These are phyloP conservation scores for Scophthalmus maximus DNA, from an alignment of 2,113 vertebrate species.

Conservation along the genomic window DNA sequence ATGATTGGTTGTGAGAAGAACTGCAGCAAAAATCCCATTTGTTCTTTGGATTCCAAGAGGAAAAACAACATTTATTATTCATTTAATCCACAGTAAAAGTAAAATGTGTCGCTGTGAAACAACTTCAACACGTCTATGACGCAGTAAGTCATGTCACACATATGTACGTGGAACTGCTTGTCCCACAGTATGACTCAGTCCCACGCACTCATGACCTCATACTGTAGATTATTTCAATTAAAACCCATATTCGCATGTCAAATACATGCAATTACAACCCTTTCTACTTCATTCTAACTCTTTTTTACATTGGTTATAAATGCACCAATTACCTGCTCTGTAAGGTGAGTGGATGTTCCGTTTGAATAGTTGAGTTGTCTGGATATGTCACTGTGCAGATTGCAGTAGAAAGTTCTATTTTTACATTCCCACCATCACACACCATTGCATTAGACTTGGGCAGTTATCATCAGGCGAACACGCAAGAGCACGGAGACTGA, in stretches of 20 bases:
- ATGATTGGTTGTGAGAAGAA: no score
- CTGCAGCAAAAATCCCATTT: no score
- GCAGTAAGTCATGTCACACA: no score
- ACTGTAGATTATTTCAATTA: neutral
- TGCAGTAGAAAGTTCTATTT: neutral
- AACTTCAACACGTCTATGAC: no score
- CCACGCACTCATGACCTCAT: neutral
- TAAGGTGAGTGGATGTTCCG: neutral
- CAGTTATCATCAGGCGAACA: no score
- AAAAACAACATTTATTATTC: no score
- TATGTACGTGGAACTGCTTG: no score
- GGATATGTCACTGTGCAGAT: neutral
- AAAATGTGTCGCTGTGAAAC: no score
- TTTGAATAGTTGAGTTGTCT: neutral
- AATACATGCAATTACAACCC: neutral
- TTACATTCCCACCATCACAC: neutral
- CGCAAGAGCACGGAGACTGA: no score
- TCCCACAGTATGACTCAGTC: neutral
- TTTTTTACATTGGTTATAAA: constrained; percentile 16
- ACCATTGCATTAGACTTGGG: neutral
- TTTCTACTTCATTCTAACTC: constrained; percentile 3
- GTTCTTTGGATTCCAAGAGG: no score
- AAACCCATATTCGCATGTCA: neutral
- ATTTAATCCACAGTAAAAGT: no score
- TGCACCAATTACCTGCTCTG: neutral